Base-by-base conservation (phyloP, 2,113 vertebrate species). In the Catharus minimus region DNA sequence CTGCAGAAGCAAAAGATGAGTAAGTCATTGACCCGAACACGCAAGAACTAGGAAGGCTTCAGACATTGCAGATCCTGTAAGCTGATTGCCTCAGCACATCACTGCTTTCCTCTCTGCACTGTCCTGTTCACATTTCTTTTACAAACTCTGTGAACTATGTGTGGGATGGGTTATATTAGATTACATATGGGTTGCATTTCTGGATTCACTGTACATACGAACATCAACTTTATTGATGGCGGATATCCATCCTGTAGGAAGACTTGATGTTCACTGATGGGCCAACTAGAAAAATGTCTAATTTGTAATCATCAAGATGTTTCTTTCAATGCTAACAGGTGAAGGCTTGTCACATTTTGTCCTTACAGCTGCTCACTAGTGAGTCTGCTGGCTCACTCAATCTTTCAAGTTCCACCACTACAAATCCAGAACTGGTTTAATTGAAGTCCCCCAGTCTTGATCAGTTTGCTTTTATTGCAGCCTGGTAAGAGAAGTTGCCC, bases 181-280 rank as follows among this genome's bases (percentile, higher is more conserved):
- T n/a, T 32, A 39, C 19, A 14, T 21, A 44, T 7, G 7, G 13
- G 9, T 61, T 73, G 53, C 5, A 26, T 4, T 73, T 33, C 38
- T 76, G 32, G 6, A 46, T 80, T 80, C 65, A 33, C 8, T 60
- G 22, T n/a, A 26, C 14, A 23, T 26, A 39, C 4, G 28, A 82
- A 80, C 14, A 82, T 44, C 41, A 71, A 32, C 12, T 50, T 46
- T 33, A 62, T 1, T 66, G 46, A 53, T 50, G 30, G 15, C 46
- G 8, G 33, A 16, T 62, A 55, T 47, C 11, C 39, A 38, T 23
- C n/a, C 67, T 5, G 2, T 50, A 82, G 41, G 33, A 87, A 72
- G 60, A 77, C 0, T 33, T 0, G 2, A 28, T 9, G 5, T 62
- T 71, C 0, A 9, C 20, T 78, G 44, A 50, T 65, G 24, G 56